Evolutionary conservation across 2,113 vertebrate genomes (phyloP), one percentile per base, ranked within the genome.

Genomic region (Willisornis vidua): DNA sequence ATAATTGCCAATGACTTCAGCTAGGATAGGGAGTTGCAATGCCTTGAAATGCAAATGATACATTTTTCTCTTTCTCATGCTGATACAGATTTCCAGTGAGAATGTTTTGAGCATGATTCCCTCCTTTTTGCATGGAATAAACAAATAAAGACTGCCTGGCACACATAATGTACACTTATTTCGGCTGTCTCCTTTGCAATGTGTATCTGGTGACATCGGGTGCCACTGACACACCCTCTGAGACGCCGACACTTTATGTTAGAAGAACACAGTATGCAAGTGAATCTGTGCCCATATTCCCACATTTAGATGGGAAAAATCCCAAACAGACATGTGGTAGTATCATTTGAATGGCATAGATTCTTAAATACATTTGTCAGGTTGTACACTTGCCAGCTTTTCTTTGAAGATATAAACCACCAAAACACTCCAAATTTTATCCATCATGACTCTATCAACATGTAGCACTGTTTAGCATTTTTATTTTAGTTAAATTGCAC

Each of bases 301-400:
- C 95, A 93, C 91, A 94, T 92, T 97, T 96, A 88, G 89, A 94
- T 3, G 71, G 92, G 94, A 97, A 97, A 97, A 96, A 91, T 97
- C 97, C 96, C 96, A 97, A 97, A 93, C 89, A 97, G 96, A 97
- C 97, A 97, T 94, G 96, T 96, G 96, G 94, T 28, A 17, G 19
- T 82, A 94, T 94, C 95, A 96, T 95, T 96, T 96, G 95, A 96
- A 95, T 96, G 97, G 92, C 94, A 94, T 93, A 96, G 95, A 96
- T 95, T 93, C 95, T 97, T 97, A 93, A 96, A 96, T 97, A 95
- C 87, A 97, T 97, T 96, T 97, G 97, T 97, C 96, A 94, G 83
- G 68, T 95, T 77, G 93, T 94, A 81, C 72, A 41, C 58, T 94
- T 96, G 97, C 97, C 97, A 97, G 94, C 93, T 90, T 62, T 96